Evolutionary conservation across 2,113 vertebrate species (phyloP).

Genomic region (Dasypus novemcinctus): DNA sequence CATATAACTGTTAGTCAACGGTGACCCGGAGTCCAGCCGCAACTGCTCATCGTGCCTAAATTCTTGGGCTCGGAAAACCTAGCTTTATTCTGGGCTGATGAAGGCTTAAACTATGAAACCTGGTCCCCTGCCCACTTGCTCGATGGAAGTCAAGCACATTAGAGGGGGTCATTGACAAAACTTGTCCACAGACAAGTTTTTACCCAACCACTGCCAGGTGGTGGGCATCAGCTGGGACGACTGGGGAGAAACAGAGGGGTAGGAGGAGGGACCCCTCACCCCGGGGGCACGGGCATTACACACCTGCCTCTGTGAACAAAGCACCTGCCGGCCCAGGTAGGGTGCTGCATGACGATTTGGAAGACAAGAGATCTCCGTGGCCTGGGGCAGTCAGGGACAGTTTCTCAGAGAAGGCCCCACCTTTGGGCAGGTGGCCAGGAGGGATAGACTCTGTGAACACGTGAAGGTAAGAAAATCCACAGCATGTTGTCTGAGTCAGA

Average conservation of each 20-base stretch:
- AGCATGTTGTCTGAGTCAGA: not conserved
- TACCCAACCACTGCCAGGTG: not conserved
- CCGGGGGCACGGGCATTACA: not conserved
- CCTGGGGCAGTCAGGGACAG: not conserved
- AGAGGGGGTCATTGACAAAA: slow-evolving; percentile 18
- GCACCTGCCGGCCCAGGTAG: not conserved
- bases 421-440: not conserved
- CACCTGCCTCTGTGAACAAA: slow-evolving; percentile 1
- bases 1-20: not conserved
- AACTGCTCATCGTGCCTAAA: not conserved
- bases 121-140: not conserved
- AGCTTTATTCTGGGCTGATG: not conserved
- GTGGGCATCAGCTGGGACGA: not conserved
- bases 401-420: not conserved
- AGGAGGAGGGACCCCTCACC: not conserved
- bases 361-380: not conserved
- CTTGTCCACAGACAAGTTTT: not conserved
- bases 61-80: not conserved
- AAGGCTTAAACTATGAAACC: not conserved
- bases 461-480: not conserved
- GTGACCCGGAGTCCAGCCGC: not conserved
- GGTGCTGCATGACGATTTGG: not conserved
- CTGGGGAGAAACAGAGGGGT: not conserved
- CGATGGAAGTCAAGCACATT: slow-evolving; percentile 13
- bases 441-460: not conserved